A percentile compares a stretch with the other conserved stretches of the same genome.
These are phyloP conservation scores for Rhinoptilus africanus DNA, from an alignment of 2,113 vertebrate genomes.

Conservation along the genomic window DNA sequence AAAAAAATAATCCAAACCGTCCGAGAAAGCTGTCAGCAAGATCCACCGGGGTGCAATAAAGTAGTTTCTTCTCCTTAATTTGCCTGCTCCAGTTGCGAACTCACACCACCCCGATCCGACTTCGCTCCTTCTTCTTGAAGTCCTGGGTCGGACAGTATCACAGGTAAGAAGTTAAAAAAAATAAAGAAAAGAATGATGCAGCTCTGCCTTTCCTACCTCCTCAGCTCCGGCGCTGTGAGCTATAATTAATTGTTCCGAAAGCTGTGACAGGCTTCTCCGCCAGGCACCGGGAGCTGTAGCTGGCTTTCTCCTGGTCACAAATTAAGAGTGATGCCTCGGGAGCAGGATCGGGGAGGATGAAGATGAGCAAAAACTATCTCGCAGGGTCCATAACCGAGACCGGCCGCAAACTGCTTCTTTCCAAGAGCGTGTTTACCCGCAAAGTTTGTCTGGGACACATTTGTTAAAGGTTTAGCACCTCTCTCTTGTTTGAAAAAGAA, in stretches of 20 bases:
- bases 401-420: neutral
- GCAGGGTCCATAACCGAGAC: neutral
- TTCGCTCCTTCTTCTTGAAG: neutral
- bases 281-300: constrained; percentile 39
- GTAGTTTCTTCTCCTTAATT: neutral
- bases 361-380: neutral
- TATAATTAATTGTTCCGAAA: constrained; percentile 75
- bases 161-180: constrained; percentile 75
- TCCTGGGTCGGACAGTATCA: neutral
- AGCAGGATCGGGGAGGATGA: neutral
- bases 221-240: neutral
- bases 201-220: constrained; percentile 11
- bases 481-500: constrained; percentile 66
- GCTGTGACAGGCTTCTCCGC: constrained; percentile 70
- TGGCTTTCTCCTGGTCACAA: constrained; percentile 35
- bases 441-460: constrained; percentile 30
- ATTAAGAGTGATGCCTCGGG: constrained; percentile 42
- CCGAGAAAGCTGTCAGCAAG: constrained; percentile 4
- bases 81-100: constrained; percentile 4
- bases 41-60: constrained; percentile 20
- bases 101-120: neutral
- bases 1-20: neutral
- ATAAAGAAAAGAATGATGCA: neutral
- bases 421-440: neutral
- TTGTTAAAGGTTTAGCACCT: constrained; percentile 72